These are phyloP conservation scores for Pinna nobilis DNA, from an alignment of 1,140 invertebrate genomes.

Conservation along the genomic window DNA sequence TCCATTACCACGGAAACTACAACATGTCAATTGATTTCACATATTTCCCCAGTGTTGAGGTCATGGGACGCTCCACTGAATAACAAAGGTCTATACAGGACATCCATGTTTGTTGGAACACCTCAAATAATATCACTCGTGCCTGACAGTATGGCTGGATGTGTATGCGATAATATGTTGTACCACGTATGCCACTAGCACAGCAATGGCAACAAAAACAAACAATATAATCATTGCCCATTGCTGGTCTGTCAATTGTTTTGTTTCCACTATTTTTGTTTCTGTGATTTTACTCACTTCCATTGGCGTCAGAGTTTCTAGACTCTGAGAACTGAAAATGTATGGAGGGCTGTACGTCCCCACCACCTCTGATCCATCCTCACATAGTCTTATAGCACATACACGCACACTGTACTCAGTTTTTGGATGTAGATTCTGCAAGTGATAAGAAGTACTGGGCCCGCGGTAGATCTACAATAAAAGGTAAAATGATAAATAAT, in stretches of 20 bases:
- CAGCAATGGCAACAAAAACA: conserved; percentile 80
- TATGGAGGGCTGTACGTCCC: conserved; percentile 81
- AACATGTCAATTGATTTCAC: too few species aligned
- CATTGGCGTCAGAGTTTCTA: conserved; percentile 52
- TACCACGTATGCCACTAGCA: conserved; percentile 80
- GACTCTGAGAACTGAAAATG: conserved; percentile 76
- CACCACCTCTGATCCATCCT: conserved; percentile 76
- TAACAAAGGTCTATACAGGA: too few species aligned
- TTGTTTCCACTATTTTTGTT: conserved; percentile 66
- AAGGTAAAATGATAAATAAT: conserved; percentile 10
- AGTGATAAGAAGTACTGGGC: conserved; percentile 79
- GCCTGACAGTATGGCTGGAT: conserved; percentile 33
- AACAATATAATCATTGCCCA: conserved; percentile 80
- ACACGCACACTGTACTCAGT: conserved; percentile 85
- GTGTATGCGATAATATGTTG: conserved; percentile 75
- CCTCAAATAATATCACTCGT: too few species aligned
- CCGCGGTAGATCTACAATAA: conserved; percentile 82
- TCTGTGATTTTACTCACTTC: conserved; percentile 26
- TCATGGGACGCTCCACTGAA: too few species aligned
- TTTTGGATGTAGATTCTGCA: conserved; percentile 82
- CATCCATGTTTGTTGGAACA: too few species aligned
- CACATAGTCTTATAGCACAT: conserved; percentile 81
- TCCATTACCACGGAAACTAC: too few species aligned
- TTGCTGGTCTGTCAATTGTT: conserved; percentile 80
- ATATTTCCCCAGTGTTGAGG: too few species aligned